These are phyloP conservation scores for Eolophus roseicapilla DNA, from an alignment of 2,113 vertebrate genomes.

Conservation along the genomic window DNA sequence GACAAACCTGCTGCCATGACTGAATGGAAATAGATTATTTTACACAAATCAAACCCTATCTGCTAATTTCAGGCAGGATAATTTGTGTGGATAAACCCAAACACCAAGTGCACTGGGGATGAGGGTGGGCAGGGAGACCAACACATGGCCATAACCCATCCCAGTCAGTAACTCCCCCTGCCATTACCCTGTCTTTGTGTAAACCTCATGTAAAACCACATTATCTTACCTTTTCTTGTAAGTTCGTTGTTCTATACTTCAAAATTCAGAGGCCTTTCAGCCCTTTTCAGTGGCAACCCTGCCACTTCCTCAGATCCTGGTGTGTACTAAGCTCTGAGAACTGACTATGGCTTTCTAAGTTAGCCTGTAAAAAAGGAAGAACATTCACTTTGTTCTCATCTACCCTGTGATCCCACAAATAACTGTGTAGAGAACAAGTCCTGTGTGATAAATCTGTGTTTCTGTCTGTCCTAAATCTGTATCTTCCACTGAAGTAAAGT, in stretches of 20 bases:
- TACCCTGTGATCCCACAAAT: neutral
- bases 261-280: neutral
- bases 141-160: neutral
- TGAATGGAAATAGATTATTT: neutral
- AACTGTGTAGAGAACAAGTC: neutral
- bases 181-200: accelerated
- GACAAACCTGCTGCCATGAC: neutral
- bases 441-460: neutral
- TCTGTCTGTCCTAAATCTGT: neutral
- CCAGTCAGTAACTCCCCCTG: neutral
- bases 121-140: neutral
- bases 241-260: neutral
- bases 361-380: neutral
- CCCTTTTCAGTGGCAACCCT: neutral
- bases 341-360: neutral
- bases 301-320: neutral
- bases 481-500: neutral
- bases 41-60: neutral
- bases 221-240: neutral
- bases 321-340: neutral
- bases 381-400: neutral
- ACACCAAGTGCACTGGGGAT: neutral
- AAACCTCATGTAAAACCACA: neutral
- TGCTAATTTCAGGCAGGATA: neutral
- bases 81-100: neutral